Evolutionary conservation across 1,140 invertebrate genomes (phyloP), one percentile per base, ranked within the genome.

Genomic region (Epicauta chinensis): DNA sequence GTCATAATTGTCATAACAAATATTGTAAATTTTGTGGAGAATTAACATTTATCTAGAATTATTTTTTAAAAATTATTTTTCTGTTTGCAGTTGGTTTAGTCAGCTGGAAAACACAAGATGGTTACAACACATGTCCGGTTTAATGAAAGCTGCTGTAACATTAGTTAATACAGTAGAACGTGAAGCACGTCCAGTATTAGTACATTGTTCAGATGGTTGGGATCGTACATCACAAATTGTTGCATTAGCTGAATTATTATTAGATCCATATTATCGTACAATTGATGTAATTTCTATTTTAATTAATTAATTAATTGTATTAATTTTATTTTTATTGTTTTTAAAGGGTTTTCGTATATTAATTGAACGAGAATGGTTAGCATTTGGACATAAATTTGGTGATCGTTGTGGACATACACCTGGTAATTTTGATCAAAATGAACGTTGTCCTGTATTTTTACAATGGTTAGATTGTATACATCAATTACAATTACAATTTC

Each of bases 401-500:
- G 93, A 97, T 70, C 82, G 95, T 17, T 95, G 92, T 71, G 93
- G 93, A 4, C 87, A 91, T 63, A 83, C 84, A 11, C 81, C 87
- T 12, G 82, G 84, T 14, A 79, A 78, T 2, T 90, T 93, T 53
- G 93, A 97, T 66, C 74, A 80, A 0, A 96, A 94, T 72, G 94
- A 98, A 73, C 76, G 87, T 46, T 94, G 91, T 69, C 97, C 97
- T 11, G 91, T 98, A 51, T 99, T 99, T 75, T 75, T 98, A 35
- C 96, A 98, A 71, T 99, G 94, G 92, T 76, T 98, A 3, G 96
- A 99, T 68, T 92, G 93, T 66, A 87, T 98, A 0, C 88, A 97
- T 75, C 96, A 99, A 73, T 75, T 98, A 38, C 78, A 88, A 53
- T 61, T 73, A 53, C 93, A 98, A 74, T 97, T 91, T 73, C 90